phyloP scores from a whole-genome alignment of 2,113 vertebrate genomes.

The Actinemys pallida region DNA sequence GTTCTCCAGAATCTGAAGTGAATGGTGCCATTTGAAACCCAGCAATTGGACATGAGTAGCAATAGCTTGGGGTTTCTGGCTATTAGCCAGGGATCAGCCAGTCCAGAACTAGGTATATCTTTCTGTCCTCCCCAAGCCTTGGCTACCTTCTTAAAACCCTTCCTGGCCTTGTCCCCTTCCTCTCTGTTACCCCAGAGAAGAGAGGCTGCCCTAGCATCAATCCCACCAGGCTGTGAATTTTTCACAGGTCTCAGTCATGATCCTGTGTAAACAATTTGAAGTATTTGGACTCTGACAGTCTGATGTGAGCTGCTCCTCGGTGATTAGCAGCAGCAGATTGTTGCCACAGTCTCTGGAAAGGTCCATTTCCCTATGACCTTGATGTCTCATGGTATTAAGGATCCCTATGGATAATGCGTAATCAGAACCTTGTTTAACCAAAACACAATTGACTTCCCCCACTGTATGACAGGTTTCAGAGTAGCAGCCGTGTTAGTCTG shows the following conservation, averaged over 20 bases:
- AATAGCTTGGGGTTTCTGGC: neutral
- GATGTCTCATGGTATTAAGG: neutral
- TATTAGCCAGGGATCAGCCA: neutral
- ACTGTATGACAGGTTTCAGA: too few relatives aligned
- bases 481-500: too few relatives aligned
- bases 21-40: neutral
- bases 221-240: rapidly evolving
- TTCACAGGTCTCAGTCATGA: rapidly evolving
- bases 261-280: neutral
- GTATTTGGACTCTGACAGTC: neutral
- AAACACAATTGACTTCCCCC: neutral
- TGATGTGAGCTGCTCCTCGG: neutral
- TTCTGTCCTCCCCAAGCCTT: neutral
- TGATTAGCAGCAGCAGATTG: neutral
- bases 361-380: neutral
- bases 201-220: rapidly evolving
- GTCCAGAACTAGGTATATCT: neutral
- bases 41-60: neutral
- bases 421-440: neutral
- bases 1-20: neutral
- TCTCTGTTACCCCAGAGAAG: neutral
- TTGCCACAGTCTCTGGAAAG: rapidly evolving
- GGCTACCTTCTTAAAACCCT: neutral
- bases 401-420: neutral
- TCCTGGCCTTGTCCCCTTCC: neutral